phyloP scores from a whole-genome alignment of 1,140 invertebrate genomes.

The Mamestra configurata region DNA sequence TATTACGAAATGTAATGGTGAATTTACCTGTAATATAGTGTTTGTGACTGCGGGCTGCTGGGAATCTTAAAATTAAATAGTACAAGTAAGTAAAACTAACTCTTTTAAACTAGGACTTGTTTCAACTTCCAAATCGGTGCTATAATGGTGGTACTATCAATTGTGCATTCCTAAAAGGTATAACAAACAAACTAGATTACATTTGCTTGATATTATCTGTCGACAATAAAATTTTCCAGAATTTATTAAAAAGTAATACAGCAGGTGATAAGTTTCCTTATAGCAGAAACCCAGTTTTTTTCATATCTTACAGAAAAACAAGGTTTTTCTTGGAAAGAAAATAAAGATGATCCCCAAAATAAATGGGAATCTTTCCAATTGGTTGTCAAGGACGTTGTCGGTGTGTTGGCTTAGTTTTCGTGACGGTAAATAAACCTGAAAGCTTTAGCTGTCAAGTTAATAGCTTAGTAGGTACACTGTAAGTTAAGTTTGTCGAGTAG shows the following conservation, averaged over 20 bases:
- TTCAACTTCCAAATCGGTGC: too few species aligned
- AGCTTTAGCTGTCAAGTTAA: not conserved
- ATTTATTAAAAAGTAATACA: too few species aligned
- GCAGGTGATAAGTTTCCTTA: too few species aligned
- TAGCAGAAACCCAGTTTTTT: too few species aligned
- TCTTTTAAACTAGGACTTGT: too few species aligned
- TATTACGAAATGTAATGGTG: not conserved
- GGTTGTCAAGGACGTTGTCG: not conserved
- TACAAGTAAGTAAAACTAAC: not conserved
- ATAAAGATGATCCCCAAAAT: not conserved
- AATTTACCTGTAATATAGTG: not conserved
- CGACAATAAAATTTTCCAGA: too few species aligned
- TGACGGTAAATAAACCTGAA: conserved; percentile 10
- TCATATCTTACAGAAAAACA: not conserved
- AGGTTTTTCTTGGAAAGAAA: not conserved
- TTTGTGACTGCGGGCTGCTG: not conserved
- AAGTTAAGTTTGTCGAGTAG: not conserved
- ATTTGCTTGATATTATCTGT: too few species aligned
- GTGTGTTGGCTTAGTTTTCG: not conserved
- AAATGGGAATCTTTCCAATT: not conserved
- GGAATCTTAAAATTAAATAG: not conserved
- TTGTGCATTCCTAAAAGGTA: too few species aligned
- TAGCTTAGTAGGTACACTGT: not conserved
- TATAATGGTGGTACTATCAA: too few species aligned
- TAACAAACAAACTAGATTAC: too few species aligned